Evolutionary conservation across 2,113 vertebrate species (phyloP).

Genomic region (Oceanodroma tethys): DNA sequence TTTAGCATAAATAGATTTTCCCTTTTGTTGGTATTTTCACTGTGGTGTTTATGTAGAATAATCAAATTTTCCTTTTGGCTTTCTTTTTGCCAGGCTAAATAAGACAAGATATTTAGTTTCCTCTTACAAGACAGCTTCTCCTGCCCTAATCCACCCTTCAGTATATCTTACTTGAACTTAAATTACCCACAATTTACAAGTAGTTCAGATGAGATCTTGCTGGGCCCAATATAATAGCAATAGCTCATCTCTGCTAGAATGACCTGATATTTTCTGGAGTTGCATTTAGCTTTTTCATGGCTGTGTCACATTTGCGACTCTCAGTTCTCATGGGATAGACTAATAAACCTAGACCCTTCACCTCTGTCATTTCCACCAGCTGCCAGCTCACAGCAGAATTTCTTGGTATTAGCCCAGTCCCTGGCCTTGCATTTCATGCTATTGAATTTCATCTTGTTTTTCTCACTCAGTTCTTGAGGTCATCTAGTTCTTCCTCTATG

Average conservation of each 20-base stretch:
- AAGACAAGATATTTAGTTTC: background rate
- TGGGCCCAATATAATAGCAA: background rate
- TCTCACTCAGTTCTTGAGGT: background rate
- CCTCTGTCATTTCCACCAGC: conserved; percentile 13
- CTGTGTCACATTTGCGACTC: background rate
- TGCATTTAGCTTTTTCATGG: background rate
- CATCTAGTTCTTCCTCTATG: background rate
- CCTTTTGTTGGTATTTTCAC: conserved; percentile 32
- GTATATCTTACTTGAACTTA: background rate
- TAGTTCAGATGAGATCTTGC: background rate
- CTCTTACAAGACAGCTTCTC: background rate
- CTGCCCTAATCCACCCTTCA: background rate
- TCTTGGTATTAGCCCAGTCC: background rate
- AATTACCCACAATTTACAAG: conserved; percentile 14
- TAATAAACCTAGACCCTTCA: background rate
- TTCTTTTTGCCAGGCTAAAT: background rate
- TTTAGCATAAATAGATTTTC: conserved; percentile 24
- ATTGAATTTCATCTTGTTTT: background rate
- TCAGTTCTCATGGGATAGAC: background rate
- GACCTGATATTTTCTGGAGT: background rate
- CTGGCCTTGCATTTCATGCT: background rate
- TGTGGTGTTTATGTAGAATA: conserved; percentile 18
- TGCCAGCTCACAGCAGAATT: background rate
- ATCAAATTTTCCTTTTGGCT: conserved; percentile 8
- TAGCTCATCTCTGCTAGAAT: background rate